A percentile compares a stretch with the other conserved stretches of the same genome.
These are phyloP conservation scores for Eulithis testata DNA, from an alignment of 2,888 invertebrate species.

Conservation along the genomic window DNA sequence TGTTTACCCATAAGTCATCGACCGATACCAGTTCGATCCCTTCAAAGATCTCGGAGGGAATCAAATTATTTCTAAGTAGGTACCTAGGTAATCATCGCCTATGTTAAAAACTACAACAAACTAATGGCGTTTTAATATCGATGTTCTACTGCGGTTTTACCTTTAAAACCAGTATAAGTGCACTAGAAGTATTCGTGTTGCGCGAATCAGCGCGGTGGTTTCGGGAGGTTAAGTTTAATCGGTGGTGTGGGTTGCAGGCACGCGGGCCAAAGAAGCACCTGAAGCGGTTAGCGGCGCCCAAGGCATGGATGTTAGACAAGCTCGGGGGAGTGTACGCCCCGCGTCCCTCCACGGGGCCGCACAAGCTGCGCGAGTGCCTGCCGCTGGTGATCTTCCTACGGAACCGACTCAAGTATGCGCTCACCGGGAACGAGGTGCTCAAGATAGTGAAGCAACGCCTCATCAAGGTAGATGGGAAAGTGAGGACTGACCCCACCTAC, in stretches of 20 bases:
- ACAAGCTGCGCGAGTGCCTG: conserved; percentile 98
- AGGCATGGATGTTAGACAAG: conserved; percentile 99
- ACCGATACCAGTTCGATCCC: too few relatives aligned
- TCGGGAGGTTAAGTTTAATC: conserved; percentile 21
- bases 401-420: conserved; percentile 98
- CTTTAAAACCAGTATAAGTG: too few relatives aligned
- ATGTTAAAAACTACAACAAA: too few relatives aligned
- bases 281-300: conserved; percentile 99
- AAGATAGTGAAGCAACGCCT: conserved; percentile 99
- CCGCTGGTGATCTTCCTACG: conserved; percentile 98
- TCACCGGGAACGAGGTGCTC: conserved; percentile 97
- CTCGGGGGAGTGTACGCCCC: conserved; percentile 99
- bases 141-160: too few relatives aligned
- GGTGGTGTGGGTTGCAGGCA: conserved; percentile 86
- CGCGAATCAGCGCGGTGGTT: background rate
- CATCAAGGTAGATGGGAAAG: conserved; percentile 99
- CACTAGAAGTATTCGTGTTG: too few relatives aligned
- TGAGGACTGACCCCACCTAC: conserved; percentile 98
- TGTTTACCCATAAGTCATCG: background rate
- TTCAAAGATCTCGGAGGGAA: too few relatives aligned
- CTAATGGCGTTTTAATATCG: too few relatives aligned
- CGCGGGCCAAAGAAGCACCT: conserved; percentile 99
- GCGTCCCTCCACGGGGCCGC: conserved; percentile 98
- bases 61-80: too few relatives aligned
- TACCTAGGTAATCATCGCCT: too few relatives aligned